Percentiles rank a stretch among this genome's conserved stretches.
These are phyloP conservation scores for Eidolon helvum DNA, from an alignment of 2,113 vertebrate species.

Conservation along the genomic window DNA sequence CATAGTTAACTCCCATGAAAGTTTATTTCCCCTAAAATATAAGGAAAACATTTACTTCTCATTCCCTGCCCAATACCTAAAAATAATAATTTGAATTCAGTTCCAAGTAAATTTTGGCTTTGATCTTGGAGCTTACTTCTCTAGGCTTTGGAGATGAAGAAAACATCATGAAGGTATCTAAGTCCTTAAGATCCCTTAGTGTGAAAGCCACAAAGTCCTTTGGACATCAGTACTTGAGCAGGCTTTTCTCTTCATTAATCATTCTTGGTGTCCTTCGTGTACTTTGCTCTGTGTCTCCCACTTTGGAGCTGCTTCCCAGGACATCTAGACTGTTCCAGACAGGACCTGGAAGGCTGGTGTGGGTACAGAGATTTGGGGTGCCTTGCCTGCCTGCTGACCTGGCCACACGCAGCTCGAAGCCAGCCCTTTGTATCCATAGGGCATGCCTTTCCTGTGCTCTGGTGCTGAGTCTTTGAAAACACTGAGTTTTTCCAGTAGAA, in stretches of 20 bases:
- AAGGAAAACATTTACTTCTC: background rate
- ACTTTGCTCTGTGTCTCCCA: background rate
- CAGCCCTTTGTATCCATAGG: fast-evolving
- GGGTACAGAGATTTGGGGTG: fast-evolving
- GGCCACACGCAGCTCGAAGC: fast-evolving
- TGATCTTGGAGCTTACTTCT: background rate
- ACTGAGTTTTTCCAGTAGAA: background rate
- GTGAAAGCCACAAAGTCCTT: background rate
- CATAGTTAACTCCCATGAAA: background rate
- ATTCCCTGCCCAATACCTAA: background rate
- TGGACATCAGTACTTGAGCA: fast-evolving
- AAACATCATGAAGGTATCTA: fast-evolving
- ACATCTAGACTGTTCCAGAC: background rate
- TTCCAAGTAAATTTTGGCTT: background rate
- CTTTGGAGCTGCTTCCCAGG: background rate
- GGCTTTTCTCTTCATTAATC: background rate
- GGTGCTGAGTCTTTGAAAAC: background rate
- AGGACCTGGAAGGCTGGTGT: background rate
- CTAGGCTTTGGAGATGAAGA: background rate
- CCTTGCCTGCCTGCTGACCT: fast-evolving
- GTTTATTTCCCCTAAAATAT: background rate
- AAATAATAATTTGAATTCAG: background rate
- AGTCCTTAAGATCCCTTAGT: background rate
- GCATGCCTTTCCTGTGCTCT: background rate
- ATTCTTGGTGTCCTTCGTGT: background rate